Percentiles rank a stretch among this genome's conserved stretches.
Conservation (phyloP, 2,113 vertebrate species). For the Copsychus sechellarum region DNA sequence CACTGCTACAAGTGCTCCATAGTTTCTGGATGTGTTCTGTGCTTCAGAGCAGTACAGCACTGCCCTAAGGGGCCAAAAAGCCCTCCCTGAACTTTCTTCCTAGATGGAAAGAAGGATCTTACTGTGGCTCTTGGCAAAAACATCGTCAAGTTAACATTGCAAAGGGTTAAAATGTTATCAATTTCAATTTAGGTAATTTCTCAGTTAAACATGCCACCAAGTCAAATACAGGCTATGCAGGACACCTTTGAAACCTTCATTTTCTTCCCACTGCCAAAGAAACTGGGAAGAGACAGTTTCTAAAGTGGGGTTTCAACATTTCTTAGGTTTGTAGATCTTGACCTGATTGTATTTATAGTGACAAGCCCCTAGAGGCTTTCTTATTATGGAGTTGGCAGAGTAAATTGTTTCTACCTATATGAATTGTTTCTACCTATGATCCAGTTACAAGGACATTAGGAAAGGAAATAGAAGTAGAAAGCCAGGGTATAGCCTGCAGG, state of each 20-base stretch:
- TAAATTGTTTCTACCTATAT: not conserved
- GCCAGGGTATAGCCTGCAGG: not conserved
- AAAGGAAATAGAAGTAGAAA: not conserved
- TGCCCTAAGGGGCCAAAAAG: not conserved
- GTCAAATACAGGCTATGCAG: not conserved
- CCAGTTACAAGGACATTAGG: not conserved
- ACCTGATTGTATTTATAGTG: not conserved
- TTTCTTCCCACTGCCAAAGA: not conserved
- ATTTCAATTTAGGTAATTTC: not conserved
- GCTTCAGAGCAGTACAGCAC: not conserved
- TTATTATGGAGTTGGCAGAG: not conserved
- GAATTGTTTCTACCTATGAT: not conserved
- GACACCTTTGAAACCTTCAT: not conserved
- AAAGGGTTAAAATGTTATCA: not conserved
- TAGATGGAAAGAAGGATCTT: not conserved
- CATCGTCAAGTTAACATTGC: not conserved
- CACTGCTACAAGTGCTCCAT: not conserved
- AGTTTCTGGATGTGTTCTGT: not conserved
- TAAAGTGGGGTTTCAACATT: not conserved
- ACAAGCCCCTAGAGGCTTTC: not conserved
- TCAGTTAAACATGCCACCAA: not conserved
- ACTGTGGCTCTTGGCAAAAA: not conserved
- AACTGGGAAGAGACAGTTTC: not conserved
- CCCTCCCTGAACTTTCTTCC: not conserved
- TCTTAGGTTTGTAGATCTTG: not conserved